Conservation (phyloP, 1,140 invertebrate genomes). For the Drosophila willistoni region DNA sequence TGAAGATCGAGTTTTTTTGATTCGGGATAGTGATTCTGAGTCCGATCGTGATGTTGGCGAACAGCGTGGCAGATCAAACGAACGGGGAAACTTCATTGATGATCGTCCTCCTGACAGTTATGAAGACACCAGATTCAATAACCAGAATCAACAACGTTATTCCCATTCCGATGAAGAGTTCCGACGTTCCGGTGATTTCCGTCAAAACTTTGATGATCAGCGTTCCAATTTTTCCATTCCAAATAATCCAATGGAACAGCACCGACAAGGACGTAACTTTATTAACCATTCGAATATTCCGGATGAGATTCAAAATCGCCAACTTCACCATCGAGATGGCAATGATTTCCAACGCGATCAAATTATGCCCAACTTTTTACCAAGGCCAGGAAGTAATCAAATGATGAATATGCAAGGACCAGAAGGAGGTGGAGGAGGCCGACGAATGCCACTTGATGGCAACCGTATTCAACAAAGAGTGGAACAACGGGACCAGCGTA, state of each 20-base stretch:
- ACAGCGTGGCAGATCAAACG: background rate
- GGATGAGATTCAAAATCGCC: background rate
- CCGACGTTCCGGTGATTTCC: background rate
- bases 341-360: background rate
- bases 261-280: background rate
- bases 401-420: background rate
- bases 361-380: background rate
- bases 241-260: background rate
- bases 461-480: background rate
- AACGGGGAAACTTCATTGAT: background rate
- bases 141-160: background rate
- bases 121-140: background rate
- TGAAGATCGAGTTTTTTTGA: background rate
- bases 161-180: background rate
- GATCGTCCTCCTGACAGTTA: background rate
- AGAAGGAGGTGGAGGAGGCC: background rate
- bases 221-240: background rate
- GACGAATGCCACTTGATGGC: background rate
- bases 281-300: background rate
- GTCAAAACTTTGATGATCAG: conserved; percentile 1
- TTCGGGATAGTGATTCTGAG: background rate
- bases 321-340: background rate
- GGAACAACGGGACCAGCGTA: background rate
- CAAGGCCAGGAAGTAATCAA: background rate
- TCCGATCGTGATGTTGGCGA: background rate